These are phyloP conservation scores for Xestoiulus laeticollis DNA, from an alignment of 2,888 invertebrate genomes.

Conservation along the genomic window DNA sequence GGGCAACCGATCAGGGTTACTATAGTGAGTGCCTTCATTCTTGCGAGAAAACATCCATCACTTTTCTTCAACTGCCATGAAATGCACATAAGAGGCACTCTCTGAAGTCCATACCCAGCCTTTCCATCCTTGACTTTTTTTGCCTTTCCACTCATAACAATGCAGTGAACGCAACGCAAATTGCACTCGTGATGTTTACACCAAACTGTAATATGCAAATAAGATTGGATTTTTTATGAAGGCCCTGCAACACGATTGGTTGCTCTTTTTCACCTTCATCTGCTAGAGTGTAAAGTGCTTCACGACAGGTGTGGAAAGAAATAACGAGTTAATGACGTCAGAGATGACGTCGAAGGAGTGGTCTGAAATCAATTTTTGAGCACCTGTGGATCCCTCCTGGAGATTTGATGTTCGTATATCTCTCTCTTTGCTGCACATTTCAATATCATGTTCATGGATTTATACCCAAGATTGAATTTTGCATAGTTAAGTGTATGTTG, in stretches of 20 bases:
- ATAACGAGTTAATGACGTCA: neutral
- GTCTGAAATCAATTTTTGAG: too few species aligned
- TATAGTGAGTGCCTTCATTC: slow-evolving; percentile 20
- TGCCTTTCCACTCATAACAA: neutral
- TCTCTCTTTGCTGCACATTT: too few species aligned
- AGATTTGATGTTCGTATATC: too few species aligned
- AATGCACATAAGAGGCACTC: slow-evolving; percentile 26
- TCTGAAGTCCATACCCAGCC: neutral
- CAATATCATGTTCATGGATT: too few species aligned
- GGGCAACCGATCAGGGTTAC: slow-evolving; percentile 7
- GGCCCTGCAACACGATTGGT: neutral
- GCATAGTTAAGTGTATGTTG: too few species aligned
- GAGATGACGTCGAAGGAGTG: neutral
- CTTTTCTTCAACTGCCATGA: slow-evolving; percentile 13
- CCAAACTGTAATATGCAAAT: neutral
- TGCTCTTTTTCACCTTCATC: neutral
- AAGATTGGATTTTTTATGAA: slow-evolving; percentile 13
- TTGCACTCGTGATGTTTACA: slow-evolving; percentile 10
- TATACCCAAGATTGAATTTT: too few species aligned
- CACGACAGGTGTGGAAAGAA: neutral
- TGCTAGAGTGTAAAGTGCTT: slow-evolving; percentile 5
- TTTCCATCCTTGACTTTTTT: slow-evolving; percentile 14
- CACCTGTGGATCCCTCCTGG: too few species aligned
- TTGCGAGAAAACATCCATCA: slow-evolving; percentile 10
- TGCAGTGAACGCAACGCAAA: neutral